These are phyloP conservation scores for Gouania willdenowi DNA, from an alignment of 2,797 vertebrate species.

Conservation along the genomic window DNA sequence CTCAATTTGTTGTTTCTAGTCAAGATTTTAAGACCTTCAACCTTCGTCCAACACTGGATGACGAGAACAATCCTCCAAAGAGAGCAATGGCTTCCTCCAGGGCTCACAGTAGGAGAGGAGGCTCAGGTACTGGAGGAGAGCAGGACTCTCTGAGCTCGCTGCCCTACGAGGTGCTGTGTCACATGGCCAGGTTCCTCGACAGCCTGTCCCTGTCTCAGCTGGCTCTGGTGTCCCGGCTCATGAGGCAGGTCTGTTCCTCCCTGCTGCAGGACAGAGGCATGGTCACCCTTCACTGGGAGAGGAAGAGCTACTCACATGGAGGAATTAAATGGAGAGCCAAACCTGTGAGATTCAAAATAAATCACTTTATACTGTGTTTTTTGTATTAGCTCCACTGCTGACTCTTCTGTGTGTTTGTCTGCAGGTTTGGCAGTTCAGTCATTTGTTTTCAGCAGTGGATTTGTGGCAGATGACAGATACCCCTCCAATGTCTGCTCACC, in stretches of 20 bases:
- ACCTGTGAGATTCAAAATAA: slow-evolving; percentile 65
- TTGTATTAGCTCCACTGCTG: neutral
- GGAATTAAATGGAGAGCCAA: slow-evolving; percentile 67
- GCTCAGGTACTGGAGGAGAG: slow-evolving; percentile 26
- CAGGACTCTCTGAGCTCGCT: slow-evolving; percentile 78
- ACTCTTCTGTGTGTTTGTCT: neutral
- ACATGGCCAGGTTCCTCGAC: slow-evolving; percentile 90
- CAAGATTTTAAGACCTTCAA: slow-evolving; percentile 54
- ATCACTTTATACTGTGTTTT: neutral
- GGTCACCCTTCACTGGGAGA: slow-evolving; percentile 91
- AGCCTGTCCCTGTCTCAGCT: slow-evolving; percentile 91
- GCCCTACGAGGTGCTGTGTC: slow-evolving; percentile 86
- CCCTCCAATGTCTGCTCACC: slow-evolving; percentile 80
- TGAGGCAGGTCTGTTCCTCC: slow-evolving; percentile 89
- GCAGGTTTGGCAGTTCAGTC: slow-evolving; percentile 91
- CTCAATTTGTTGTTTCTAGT: too few relatives aligned
- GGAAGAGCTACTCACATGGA: slow-evolving; percentile 76
- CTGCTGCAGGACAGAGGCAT: slow-evolving; percentile 90
- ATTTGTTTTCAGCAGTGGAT: slow-evolving; percentile 83
- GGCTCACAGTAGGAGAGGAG: neutral
- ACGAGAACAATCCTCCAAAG: neutral
- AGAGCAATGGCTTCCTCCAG: neutral
- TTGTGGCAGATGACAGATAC: slow-evolving; percentile 76
- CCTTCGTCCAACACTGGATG: slow-evolving; percentile 33
- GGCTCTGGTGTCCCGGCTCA: slow-evolving; percentile 86